These are phyloP conservation scores for Notolabrus celidotus DNA, from an alignment of 2,797 vertebrate genomes.

Conservation along the genomic window DNA sequence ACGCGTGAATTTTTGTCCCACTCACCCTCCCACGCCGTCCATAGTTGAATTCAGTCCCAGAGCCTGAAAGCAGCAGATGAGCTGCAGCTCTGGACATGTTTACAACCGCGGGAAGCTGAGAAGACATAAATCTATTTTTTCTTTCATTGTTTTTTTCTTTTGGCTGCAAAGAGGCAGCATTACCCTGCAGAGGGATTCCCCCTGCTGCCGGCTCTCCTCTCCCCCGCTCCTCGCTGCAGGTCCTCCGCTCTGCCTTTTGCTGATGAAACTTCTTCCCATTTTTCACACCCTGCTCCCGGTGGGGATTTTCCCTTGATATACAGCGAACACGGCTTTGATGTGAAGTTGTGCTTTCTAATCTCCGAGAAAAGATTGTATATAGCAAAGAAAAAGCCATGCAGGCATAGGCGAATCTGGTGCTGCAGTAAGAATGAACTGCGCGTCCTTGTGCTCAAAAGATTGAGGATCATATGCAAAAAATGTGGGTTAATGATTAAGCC, in stretches of 20 bases:
- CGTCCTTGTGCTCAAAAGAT: conserved; percentile 35
- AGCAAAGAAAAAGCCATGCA: conserved; percentile 7
- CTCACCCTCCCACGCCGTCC: conserved; percentile 91
- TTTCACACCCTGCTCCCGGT: conserved; percentile 74
- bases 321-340: conserved; percentile 55
- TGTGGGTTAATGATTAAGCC: conserved; percentile 79
- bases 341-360: conserved; percentile 31
- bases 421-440: conserved; percentile 33
- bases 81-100: conserved; percentile 89
- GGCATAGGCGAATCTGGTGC: conserved; percentile 2
- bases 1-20: conserved; percentile 88
- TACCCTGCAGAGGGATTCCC: conserved; percentile 91
- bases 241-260: conserved; percentile 86
- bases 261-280: conserved; percentile 84
- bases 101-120: conserved; percentile 87
- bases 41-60: conserved; percentile 75
- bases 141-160: conserved; percentile 51
- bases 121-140: conserved; percentile 91
- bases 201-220: conserved; percentile 75
- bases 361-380: background rate
- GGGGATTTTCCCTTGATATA: conserved; percentile 58
- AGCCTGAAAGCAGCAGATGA: conserved; percentile 74
- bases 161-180: conserved; percentile 91
- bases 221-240: conserved; percentile 81
- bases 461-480: conserved; percentile 51